Percentiles rank a stretch among this genome's conserved stretches.
These are phyloP conservation scores for Prenolepis imparis DNA, from an alignment of 2,888 invertebrate species.

Conservation along the genomic window DNA sequence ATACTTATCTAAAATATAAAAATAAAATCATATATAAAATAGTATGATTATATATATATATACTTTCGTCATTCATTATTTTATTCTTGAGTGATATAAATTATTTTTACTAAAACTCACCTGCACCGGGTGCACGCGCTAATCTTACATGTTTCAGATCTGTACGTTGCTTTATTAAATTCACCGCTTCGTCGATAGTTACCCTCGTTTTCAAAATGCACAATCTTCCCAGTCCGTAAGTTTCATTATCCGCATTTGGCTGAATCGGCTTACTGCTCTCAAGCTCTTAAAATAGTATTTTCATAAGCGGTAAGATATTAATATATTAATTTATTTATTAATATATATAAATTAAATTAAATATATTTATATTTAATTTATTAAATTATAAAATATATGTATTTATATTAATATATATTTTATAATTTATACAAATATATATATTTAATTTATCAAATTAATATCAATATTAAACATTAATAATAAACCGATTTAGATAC, in stretches of 20 bases:
- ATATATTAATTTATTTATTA: too few species aligned
- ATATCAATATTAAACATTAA: too few species aligned
- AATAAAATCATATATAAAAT: neutral
- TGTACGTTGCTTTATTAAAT: slow-evolving; percentile 90
- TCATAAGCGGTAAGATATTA: slow-evolving; percentile 16
- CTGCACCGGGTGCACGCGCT: slow-evolving; percentile 88
- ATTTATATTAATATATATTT: too few species aligned
- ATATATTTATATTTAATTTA: too few species aligned
- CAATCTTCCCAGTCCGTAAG: slow-evolving; percentile 88
- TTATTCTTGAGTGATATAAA: neutral
- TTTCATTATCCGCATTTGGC: slow-evolving; percentile 67
- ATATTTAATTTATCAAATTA: too few species aligned
- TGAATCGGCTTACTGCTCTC: slow-evolving; percentile 81
- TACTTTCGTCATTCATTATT: neutral
- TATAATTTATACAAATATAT: too few species aligned
- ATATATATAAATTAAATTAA: too few species aligned
- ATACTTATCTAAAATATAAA: slow-evolving; percentile 84
- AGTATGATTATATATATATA: neutral
- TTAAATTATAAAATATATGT: too few species aligned
- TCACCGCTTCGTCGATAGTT: slow-evolving; percentile 89
- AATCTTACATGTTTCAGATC: slow-evolving; percentile 91
- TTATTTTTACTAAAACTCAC: slow-evolving; percentile 77
- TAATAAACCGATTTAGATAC: neutral
- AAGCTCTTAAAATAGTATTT: slow-evolving; percentile 72
- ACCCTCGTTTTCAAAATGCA: slow-evolving; percentile 87